Evolutionary conservation across 2,113 vertebrate species (phyloP).

Genomic region (Herpetotheres cachinnans): DNA sequence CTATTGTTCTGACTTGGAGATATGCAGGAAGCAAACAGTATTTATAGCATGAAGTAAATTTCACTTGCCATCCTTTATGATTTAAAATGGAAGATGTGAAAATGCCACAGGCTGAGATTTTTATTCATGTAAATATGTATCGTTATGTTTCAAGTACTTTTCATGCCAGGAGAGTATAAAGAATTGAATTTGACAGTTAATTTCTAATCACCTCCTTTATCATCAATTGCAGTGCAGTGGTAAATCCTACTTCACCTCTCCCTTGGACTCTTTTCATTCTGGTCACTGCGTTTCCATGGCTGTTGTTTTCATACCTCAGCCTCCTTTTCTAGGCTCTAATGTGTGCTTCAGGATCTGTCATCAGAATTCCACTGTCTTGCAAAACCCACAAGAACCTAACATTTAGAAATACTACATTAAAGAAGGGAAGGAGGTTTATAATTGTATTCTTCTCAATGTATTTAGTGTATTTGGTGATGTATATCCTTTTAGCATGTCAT

Average conservation of each 20-base stretch:
- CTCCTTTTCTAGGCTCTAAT: not conserved
- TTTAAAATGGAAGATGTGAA: not conserved
- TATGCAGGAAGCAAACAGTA: not conserved
- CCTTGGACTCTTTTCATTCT: not conserved
- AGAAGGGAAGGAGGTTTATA: not conserved
- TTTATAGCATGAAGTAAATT: not conserved
- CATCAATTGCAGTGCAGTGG: not conserved
- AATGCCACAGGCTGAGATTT: conserved; percentile 2
- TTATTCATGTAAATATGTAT: not conserved
- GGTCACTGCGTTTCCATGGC: not conserved
- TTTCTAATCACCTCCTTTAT: conserved; percentile 50
- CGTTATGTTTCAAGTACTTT: not conserved
- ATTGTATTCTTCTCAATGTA: not conserved
- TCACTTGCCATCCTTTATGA: not conserved
- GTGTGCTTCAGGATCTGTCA: not conserved
- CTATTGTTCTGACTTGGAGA: not conserved
- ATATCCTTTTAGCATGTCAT: not conserved
- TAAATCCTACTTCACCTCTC: conserved; percentile 22
- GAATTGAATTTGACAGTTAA: conserved; percentile 26
- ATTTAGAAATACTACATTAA: not conserved
- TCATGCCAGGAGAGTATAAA: not conserved
- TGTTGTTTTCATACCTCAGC: not conserved
- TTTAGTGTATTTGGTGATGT: not conserved
- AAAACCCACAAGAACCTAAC: not conserved
- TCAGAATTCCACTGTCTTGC: not conserved